Conservation (phyloP, 1,140 invertebrate genomes). For the Calycopis cecrops region DNA sequence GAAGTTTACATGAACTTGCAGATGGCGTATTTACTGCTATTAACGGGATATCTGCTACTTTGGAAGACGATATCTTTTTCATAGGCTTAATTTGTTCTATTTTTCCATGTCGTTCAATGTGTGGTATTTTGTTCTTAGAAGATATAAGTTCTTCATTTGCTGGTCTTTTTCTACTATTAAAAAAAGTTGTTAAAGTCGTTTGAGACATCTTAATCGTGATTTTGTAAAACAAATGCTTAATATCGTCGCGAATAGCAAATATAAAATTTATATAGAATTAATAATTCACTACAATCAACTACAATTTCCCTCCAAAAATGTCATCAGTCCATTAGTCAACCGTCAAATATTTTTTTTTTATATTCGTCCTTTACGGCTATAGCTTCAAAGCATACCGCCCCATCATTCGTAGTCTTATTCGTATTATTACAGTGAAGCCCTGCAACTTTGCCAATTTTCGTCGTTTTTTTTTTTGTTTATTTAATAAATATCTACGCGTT, state of each 20-base stretch:
- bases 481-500: too few relatives aligned
- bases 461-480: too few relatives aligned
- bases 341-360: background rate
- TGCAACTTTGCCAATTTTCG: too few relatives aligned
- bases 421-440: too few relatives aligned
- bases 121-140: conserved; percentile 77
- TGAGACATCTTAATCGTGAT: conserved; percentile 76
- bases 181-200: conserved; percentile 81
- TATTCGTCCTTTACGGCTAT: too few relatives aligned
- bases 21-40: conserved; percentile 11
- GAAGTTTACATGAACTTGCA: background rate
- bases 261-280: too few relatives aligned
- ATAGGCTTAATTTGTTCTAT: conserved; percentile 20
- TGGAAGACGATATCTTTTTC: conserved; percentile 21
- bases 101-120: conserved; percentile 49
- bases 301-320: conserved; percentile 49
- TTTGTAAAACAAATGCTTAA: background rate
- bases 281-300: too few relatives aligned
- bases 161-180: conserved; percentile 81
- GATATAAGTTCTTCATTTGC: conserved; percentile 78
- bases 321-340: background rate
- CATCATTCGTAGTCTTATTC: too few relatives aligned
- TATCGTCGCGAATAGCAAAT: too few relatives aligned
- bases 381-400: too few relatives aligned
- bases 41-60: conserved; percentile 19